Base-by-base conservation (phyloP, 2,113 vertebrate genomes). In the Anthoscopus minutus region DNA sequence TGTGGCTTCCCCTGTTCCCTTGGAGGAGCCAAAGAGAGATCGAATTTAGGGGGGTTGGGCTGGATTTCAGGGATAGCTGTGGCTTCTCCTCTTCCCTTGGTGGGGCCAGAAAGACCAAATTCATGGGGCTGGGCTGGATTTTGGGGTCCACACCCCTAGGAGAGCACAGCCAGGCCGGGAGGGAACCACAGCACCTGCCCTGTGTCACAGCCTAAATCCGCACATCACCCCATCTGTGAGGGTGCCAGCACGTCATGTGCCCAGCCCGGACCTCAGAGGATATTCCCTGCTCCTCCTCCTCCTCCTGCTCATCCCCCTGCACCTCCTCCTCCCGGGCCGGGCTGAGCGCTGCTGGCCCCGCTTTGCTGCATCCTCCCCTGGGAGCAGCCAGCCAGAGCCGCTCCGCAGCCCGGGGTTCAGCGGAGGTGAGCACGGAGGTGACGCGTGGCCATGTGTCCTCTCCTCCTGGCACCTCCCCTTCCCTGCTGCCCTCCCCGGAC, bases 81-180 rank as follows among this genome's bases (percentile, higher is more conserved):
- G 69, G 14, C 9, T 37, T 72, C 10, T 15, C 45, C 54, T 70
- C 9, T 4, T 44, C 13, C 13, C 80, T 35, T 35, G 47, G 66
- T 10, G 37, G 20, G 25, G 7, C 5, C 66, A 53, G 31, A 45
- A 4, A 44, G 17, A 50, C 7, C 7, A 48, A 38, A 71, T 13
- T 22, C 27, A 15, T 19, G 31, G 16, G 30, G 11, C 7, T 45
- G 30, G 37, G 48, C 45, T 83, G 72, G 35, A 45, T 62, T 72
- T 73, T 0, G 44, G 61, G 44, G 2, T 7, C 10, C 24, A 7
- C 1, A 8, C 7, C 18, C 31, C 6, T 13, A 1, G 0, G 0
- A 27, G 35, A 18, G 20, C 62, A 58, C 35, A 21, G 1, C 45
- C 45, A 62, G 37, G 28, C 27, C 1, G 4, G 38, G 45, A 74